Base-by-base conservation (phyloP, 2,888 invertebrate genomes). In the Troglohyphantes excavatus region DNA sequence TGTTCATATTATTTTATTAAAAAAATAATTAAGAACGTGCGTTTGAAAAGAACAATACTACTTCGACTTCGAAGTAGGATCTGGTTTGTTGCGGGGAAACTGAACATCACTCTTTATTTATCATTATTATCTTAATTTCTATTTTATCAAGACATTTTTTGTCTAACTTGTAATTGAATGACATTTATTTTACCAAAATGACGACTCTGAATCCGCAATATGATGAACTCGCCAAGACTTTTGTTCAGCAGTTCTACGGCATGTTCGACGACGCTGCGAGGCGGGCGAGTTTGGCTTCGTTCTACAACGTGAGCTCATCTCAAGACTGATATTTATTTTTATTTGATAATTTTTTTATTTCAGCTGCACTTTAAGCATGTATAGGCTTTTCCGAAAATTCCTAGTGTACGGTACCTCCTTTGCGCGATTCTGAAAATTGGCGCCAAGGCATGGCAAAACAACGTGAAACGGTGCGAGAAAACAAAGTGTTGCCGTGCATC, bases 181-280 rank as follows among this genome's bases (percentile, higher is more conserved):
- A 19, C 59, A 59, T 17, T 21, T 27, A 21, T 53, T 63, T 63
- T 61, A 73, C 19, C 59, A 59, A 43, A 19, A 76, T 21, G 43
- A 76, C 68, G 72, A 79, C 90, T 27, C 43, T 90, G 33, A 98
- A 98, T 95, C 96, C 96, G 92, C 96, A 97, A 93, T 98, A 98
- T 93, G 97, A 97, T 94, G 96, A 96, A 90, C 98, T 98, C 93
- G 98, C 98, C 89, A 97, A 97, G 94, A 97, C 97, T 92, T 98
- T 98, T 94, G 97, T 98, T 90, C 96, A 97, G 93, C 98, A 98
- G 95, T 98, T 98, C 95, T 98, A 98, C 94, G 95, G 95, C 91
- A 94, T 97, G 92, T 98, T 98, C 93, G 98, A 98, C 93, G 97
- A 98, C 94, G 96, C 97, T 92, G 95, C 95, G 92, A 96, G 97